Evolutionary conservation across 1,140 invertebrate genomes (phyloP).

Genomic region (Papilio polytes): DNA sequence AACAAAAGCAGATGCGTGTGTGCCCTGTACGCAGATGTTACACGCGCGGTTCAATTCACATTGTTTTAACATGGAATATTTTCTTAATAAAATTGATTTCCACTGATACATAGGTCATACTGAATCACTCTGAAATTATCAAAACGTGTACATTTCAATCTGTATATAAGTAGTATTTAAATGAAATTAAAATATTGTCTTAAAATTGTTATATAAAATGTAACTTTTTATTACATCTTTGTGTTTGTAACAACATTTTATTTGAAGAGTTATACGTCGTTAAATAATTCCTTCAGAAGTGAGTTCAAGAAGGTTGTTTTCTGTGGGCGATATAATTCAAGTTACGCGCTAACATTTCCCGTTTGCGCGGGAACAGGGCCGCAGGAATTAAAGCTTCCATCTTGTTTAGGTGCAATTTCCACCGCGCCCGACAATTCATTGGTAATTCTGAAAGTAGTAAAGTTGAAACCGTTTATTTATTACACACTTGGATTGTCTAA

Average conservation of each 20-base stretch:
- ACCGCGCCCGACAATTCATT: background rate
- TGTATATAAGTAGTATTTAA: too few relatives aligned
- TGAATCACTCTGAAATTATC: too few relatives aligned
- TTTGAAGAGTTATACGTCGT: background rate
- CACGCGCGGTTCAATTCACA: background rate
- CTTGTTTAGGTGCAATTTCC: constrained; percentile 10
- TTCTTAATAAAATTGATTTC: background rate
- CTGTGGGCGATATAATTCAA: background rate
- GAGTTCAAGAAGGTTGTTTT: background rate
- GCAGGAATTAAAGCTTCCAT: background rate
- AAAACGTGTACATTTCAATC: too few relatives aligned
- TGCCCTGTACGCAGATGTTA: background rate
- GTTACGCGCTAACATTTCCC: background rate
- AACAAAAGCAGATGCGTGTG: background rate
- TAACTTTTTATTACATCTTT: background rate
- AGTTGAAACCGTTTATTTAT: background rate
- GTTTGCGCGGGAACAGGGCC: background rate
- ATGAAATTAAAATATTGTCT: background rate
- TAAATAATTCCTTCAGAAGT: background rate
- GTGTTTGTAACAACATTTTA: background rate
- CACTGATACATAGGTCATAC: too few relatives aligned
- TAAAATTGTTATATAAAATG: background rate
- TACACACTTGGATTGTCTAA: background rate
- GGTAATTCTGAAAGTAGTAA: background rate
- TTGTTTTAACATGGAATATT: background rate